A percentile compares a stretch with the other conserved stretches of the same genome.
Evolutionary conservation across 2,797 vertebrate species (phyloP).

Genomic region (Helostoma temminkii): DNA sequence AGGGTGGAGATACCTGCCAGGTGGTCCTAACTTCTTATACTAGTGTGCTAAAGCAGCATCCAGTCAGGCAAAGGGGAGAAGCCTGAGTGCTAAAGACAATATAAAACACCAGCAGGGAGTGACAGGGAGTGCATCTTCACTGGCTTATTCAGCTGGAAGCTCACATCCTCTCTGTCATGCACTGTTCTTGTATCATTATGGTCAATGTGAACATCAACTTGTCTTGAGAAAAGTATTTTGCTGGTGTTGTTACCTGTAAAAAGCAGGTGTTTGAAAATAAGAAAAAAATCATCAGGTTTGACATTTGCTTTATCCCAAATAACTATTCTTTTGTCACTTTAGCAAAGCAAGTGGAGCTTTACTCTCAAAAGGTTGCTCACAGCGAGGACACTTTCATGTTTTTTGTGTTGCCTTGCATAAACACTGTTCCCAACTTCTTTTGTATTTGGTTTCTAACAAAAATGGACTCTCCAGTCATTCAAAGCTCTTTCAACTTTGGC

Average conservation of each 20-base stretch:
- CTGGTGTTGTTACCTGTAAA: conserved; percentile 4
- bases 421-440: conserved; percentile 28
- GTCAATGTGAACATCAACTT: conserved; percentile 1
- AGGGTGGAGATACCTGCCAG: conserved; percentile 62
- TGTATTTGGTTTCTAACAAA: conserved; percentile 38
- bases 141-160: conserved; percentile 35
- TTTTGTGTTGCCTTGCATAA: background rate
- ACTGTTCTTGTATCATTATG: conserved; percentile 15
- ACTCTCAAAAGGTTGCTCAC: conserved; percentile 1
- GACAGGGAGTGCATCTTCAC: conserved; percentile 9
- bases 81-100: background rate
- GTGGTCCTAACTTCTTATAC: conserved; percentile 75
- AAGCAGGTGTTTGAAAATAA: conserved; percentile 6
- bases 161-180: conserved; percentile 15
- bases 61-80: conserved; percentile 39
- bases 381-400: background rate
- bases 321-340: conserved; percentile 9
- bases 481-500: conserved; percentile 52
- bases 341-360: conserved; percentile 2
- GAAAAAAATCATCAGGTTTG: background rate
- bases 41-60: conserved; percentile 59
- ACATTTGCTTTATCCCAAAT: background rate
- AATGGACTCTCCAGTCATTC: conserved; percentile 8
- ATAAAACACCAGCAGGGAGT: conserved; percentile 12
- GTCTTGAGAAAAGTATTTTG: background rate